phyloP scores from a whole-genome alignment of 1,140 invertebrate species.

The Cydia amplana region DNA sequence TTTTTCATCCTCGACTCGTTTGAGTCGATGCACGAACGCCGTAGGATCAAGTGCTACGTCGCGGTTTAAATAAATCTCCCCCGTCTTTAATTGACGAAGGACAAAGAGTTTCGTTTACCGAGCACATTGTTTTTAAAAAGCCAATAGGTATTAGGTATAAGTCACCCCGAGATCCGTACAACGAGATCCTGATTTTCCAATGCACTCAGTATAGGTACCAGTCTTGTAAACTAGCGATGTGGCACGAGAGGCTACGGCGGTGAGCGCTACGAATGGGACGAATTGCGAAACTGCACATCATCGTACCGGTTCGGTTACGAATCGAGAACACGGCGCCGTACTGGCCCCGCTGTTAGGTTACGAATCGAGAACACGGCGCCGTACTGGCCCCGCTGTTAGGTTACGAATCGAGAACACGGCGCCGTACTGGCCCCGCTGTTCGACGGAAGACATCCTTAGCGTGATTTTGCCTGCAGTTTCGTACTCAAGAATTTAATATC shows the following conservation, averaged over 20 bases:
- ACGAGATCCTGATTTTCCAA: no score
- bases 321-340: slow-evolving; percentile 12
- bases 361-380: no score
- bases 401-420: no score
- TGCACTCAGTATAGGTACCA: neutral
- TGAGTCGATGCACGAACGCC: slow-evolving; percentile 1
- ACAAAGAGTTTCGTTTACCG: no score
- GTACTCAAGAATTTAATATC: slow-evolving; percentile 24
- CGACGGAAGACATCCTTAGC: slow-evolving; percentile 29
- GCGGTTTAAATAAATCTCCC: neutral
- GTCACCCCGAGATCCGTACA: no score
- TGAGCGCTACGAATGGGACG: neutral
- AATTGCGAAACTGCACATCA: slow-evolving; percentile 26
- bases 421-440: neutral
- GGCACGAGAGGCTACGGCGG: neutral
- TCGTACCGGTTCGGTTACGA: slow-evolving; percentile 16
- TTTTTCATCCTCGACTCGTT: neutral
- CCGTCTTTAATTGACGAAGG: neutral
- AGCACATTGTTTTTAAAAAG: no score
- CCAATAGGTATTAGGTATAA: no score
- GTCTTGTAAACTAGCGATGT: neutral
- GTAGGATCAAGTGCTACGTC: neutral
- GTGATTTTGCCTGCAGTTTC: slow-evolving; percentile 31
- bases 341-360: no score
- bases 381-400: no score